Percentiles rank a stretch among this genome's conserved stretches.
Conservation (phyloP, 2,888 invertebrate genomes). For the Auanema sp. region DNA sequence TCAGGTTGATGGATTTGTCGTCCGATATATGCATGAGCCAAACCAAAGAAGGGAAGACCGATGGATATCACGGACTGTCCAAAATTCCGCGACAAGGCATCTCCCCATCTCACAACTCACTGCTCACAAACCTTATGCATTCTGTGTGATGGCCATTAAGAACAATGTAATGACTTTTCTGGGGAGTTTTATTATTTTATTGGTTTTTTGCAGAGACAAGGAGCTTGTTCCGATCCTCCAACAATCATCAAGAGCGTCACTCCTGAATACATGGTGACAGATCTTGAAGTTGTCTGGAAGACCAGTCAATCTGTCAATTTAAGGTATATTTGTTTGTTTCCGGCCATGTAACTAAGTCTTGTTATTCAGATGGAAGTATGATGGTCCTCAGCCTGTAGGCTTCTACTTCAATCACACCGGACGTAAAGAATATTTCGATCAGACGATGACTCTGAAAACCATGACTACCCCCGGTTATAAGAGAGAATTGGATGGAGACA, state of each 20-base stretch:
- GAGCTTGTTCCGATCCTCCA: conserved; percentile 61
- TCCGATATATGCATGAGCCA: conserved; percentile 63
- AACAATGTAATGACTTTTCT: conserved; percentile 46
- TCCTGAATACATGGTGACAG: conserved; percentile 52
- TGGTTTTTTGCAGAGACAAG: conserved; percentile 55
- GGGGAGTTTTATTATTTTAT: too few species aligned
- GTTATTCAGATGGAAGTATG: conserved; percentile 56
- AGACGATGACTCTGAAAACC: conserved; percentile 49
- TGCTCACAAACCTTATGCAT: conserved; percentile 61
- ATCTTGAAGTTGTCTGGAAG: conserved; percentile 46
- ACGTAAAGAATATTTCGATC: conserved; percentile 57
- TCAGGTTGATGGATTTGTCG: conserved; percentile 59
- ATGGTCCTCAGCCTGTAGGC: conserved; percentile 46
- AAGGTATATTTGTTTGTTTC: conserved; percentile 26
- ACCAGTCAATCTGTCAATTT: conserved; percentile 56
- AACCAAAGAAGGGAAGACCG: conserved; percentile 35
- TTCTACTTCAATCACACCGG: conserved; percentile 62
- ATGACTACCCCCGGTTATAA: conserved; percentile 57
- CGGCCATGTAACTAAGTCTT: not conserved
- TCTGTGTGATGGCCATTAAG: conserved; percentile 61
- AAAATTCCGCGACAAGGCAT: conserved; percentile 50
- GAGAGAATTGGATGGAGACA: conserved; percentile 39
- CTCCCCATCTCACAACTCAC: conserved; percentile 49
- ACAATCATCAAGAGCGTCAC: conserved; percentile 50
- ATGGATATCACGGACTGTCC: conserved; percentile 55